These are phyloP conservation scores for Phaethornis superciliosus DNA, from an alignment of 2,113 vertebrate species.

Conservation along the genomic window DNA sequence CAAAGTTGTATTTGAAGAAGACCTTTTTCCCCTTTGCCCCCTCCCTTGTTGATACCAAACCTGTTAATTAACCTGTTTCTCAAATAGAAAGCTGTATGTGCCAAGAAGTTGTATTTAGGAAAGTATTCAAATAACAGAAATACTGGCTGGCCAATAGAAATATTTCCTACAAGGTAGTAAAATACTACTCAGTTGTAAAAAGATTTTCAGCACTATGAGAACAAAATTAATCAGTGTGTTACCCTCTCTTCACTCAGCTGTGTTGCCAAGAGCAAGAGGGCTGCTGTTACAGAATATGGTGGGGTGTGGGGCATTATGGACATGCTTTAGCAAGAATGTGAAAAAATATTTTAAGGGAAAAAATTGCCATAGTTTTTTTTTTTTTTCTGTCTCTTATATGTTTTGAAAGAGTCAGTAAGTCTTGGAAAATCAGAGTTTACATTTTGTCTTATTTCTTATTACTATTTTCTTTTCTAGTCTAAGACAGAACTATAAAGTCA, in stretches of 20 bases:
- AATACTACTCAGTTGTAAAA: background rate
- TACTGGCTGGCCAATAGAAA: background rate
- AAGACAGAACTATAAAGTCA: background rate
- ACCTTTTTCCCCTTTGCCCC: background rate
- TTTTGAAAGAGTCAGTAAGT: background rate
- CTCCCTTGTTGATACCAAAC: background rate
- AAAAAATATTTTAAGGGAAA: background rate
- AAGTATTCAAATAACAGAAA: background rate
- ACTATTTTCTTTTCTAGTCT: background rate
- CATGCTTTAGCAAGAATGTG: background rate
- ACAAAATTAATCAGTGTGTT: fast-evolving
- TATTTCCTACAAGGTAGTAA: background rate
- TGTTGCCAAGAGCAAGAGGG: background rate
- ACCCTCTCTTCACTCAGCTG: background rate
- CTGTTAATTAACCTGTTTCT: background rate
- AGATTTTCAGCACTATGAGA: background rate
- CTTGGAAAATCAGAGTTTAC: background rate
- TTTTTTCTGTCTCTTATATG: background rate
- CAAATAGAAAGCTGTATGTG: background rate
- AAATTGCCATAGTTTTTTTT: background rate
- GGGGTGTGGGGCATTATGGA: background rate
- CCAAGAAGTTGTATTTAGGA: background rate
- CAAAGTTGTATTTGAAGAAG: background rate
- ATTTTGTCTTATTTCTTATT: background rate
- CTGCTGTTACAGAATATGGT: background rate